Conservation (phyloP, 2,888 invertebrate species). For the Leptopilina myrica region DNA sequence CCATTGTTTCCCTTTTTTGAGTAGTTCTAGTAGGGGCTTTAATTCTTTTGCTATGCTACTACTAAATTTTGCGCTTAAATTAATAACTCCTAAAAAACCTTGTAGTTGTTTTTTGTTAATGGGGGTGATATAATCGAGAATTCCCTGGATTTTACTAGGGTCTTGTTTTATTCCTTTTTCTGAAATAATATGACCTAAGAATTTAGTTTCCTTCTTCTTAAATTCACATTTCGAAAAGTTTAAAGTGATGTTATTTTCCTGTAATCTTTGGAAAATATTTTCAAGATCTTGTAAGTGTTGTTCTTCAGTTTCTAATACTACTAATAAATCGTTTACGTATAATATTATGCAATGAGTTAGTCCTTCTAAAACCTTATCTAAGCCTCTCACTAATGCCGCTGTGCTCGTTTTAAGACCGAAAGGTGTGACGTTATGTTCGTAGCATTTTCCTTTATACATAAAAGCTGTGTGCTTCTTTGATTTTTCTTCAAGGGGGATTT, state of each 20-base stretch:
- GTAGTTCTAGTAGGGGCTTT: conserved; percentile 45
- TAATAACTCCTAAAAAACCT: neutral
- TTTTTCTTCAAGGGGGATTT: conserved; percentile 47
- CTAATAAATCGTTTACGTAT: conserved; percentile 28
- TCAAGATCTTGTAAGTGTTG: conserved; percentile 9
- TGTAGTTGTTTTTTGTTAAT: neutral
- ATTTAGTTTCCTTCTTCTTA: no score
- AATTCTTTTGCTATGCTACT: no score
- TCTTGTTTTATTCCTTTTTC: neutral
- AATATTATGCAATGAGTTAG: neutral
- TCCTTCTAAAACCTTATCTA: neutral
- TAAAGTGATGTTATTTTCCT: neutral
- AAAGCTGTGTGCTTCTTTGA: conserved; percentile 39
- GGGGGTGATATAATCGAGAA: neutral
- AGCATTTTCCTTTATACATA: conserved; percentile 29
- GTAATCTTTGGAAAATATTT: neutral
- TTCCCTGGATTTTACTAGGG: neutral
- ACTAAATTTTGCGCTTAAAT: neutral
- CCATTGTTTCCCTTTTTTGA: conserved; percentile 45
- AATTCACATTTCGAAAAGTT: no score
- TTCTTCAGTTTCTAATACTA: neutral
- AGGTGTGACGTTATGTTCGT: conserved; percentile 45
- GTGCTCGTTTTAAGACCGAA: conserved; percentile 46
- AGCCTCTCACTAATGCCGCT: conserved; percentile 3
- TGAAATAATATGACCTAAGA: neutral